Base-by-base conservation (phyloP, 2,888 invertebrate species). In the Xanthorhoe designata region DNA sequence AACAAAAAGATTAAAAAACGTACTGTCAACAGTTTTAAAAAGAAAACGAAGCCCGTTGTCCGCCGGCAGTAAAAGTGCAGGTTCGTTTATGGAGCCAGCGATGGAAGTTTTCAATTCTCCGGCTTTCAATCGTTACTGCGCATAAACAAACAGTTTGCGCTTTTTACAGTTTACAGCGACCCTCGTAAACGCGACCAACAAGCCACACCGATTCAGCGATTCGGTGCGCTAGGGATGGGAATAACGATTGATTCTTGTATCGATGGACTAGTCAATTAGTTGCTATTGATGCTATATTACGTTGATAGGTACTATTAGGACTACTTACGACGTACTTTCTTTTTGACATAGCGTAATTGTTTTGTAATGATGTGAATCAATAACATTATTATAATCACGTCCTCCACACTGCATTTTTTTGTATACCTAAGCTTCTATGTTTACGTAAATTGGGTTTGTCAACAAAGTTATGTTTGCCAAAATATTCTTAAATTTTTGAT, bases 121-220 rank as follows among this genome's bases (percentile, higher is more conserved):
- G 75, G 74, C 75, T 74, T 74, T 77, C 79, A 78, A 76, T 78
- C 79, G 79, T 78, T 77, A 78, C 78, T 79, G 83, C 84, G 89
- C 90, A 89, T 91, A 92, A 91, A 92, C 90, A 91, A 91, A 90
- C 90, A 86, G 87, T 91, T 91, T 87, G 87, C 87, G 85, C 87
- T 90, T 91, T 90, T 90, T 91, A 89, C 89, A 88, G 78, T 89
- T 89, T 87, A 90, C 90, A 91, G 89, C 89, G 84, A 85, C 87
- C 87, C 85, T 88, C 91, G 90, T 91, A 92, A 92, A 92, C 84
- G 86, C 79, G 85, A 84, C 83, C 85, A 79, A 87, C 90, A 87
- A 83, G 88, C 83, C 83, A 76, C 83, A 83, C 86, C 84, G 87
- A 87, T 86, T 91, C 91, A 92, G 91, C 91, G 88, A 78, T 87